phyloP scores from a whole-genome alignment of 2,113 vertebrate genomes.

The Cisticola juncidis region DNA sequence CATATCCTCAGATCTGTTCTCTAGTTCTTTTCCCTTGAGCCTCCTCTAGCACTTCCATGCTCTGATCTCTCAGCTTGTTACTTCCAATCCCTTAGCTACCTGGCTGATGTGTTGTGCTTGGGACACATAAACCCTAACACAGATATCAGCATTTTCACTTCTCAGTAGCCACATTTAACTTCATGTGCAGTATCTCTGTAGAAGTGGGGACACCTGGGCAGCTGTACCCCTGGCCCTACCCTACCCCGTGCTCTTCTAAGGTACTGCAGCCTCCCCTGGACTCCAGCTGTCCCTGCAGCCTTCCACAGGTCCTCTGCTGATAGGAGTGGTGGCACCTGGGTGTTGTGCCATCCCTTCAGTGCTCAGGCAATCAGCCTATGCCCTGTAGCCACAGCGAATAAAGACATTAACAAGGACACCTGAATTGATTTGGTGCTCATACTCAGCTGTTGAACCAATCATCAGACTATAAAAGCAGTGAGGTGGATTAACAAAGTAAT shows the following conservation, averaged over 20 bases:
- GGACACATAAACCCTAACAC: neutral
- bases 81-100: neutral
- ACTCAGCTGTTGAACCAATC: neutral
- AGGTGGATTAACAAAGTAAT: neutral
- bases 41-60: neutral
- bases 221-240: neutral
- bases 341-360: neutral
- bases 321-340: neutral
- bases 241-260: neutral
- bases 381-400: neutral
- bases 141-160: neutral
- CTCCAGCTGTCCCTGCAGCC: neutral
- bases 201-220: neutral
- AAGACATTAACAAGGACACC: neutral
- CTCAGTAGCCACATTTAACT: neutral
- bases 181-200: neutral
- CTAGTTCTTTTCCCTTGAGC: fast-evolving
- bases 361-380: neutral
- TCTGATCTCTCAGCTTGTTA: neutral
- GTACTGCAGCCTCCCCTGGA: neutral
- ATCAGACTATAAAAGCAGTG: neutral
- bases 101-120: neutral
- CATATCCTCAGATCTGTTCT: neutral
- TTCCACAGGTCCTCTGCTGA: neutral
- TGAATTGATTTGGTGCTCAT: neutral